Evolutionary conservation across 2,888 invertebrate genomes (phyloP), one percentile per base, ranked within the genome.

Genomic region (Oxyscelio sp.): DNA sequence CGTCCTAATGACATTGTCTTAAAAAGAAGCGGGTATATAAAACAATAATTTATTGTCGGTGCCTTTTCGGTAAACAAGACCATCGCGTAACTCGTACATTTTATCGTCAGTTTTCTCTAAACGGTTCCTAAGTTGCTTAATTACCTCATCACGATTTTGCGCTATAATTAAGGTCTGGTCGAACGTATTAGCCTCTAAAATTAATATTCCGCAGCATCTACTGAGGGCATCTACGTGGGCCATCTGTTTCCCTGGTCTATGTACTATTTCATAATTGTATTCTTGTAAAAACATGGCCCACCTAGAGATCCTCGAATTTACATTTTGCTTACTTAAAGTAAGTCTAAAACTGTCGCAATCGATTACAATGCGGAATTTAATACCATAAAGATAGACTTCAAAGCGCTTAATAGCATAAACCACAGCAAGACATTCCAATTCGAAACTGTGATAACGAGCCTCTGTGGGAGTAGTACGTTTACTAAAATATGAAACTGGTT

Each of bases 51-150:
- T 45, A 8, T 50, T 8, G 2, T 56, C 43, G 24, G 61, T 40
- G 15, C 66, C 31, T 82, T 89, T 89, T 6, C 87, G 19, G 43
- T 88, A 40, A 15, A 40, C 15, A 40, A 40, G 15, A 15, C 40
- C 40, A 40, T 40, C 40, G 40, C 40, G 40, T 15, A 40, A 15
- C 40, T 40, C 40, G 6, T 15, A 40, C 15, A 40, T 4, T 40
- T 40, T 40, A 15, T 40, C 40, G 6, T 40, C 40, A 40, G 40
- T 40, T 15, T 40, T 40, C 15, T 40, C 40, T 5, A 40, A 8
- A n/a, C n/a, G 2, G 2, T 40, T 8, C 8, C 40, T 40, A 15
- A 40, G 40, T n/a, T 40, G n/a, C 15, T 15, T 40, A 15, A 40
- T 40, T 15, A 89, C 6, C 88, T 17, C 31, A 15, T 40, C 58